Base-by-base conservation (phyloP, 92 coral and sea anemone genomes). In the Micromussa lordhowensis region DNA sequence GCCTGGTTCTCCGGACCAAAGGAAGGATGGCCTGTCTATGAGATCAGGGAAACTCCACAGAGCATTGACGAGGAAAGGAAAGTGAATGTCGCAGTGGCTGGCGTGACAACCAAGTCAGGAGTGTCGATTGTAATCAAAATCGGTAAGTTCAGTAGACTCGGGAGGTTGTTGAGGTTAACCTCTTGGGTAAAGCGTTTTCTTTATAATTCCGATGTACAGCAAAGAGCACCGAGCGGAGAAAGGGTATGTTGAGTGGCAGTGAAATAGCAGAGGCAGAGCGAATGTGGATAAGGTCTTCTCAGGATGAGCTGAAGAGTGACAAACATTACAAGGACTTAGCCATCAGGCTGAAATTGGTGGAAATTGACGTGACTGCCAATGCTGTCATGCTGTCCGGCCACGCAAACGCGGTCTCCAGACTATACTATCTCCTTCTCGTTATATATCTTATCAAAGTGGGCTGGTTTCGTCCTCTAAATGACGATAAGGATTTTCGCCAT, bases 251-350 rank as follows among this genome's bases (percentile, higher is more conserved):
- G 66, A 14, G 30, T 22, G 10, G 69, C 21, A 70, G 48, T 53
- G 94, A 91, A 63, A 48, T 91, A 2, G 49, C 49, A 1, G 83
- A 73, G 40, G 92, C 94, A 55, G 90, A 92, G 81, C 69, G n/a
- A 35, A 49, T 70, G 40, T 36, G 40, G 40, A 4, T 36, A 2
- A 4, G 4, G 4, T 4, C 3, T 36, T 36, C 40, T 2, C 94
- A 91, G 59, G 40, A 73, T 53, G 83, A 28, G 21, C 5, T 88
- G 54, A 88, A 75, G 26, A 31, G n/a, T 10, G 24, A 53, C 58
- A 31, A 31, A 22, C 77, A 79, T 55, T 91, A 68, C 51, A 32
- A 58, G 14, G 85, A 88, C 32, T 29, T 88, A 51, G 89, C 59
- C n/a, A n/a, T n/a, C n/a, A n/a, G n/a, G n/a, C n/a, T n/a, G n/a